phyloP scores from a whole-genome alignment of 2,888 invertebrate genomes.

The Himalopsyche japonica region DNA sequence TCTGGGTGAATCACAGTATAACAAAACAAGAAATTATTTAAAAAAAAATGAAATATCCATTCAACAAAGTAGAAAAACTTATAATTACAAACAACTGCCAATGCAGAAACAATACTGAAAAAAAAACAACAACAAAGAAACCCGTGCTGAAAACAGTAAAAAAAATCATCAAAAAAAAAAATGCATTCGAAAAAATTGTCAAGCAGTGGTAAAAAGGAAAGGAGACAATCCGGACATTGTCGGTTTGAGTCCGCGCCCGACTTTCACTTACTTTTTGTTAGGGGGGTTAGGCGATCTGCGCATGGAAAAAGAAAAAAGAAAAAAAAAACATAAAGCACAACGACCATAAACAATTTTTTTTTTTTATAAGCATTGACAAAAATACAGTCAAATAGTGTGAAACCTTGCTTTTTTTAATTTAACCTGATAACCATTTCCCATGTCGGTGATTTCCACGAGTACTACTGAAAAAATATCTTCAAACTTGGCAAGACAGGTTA shows the following conservation, averaged over 20 bases:
- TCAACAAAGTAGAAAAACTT: neutral
- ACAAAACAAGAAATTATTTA: neutral
- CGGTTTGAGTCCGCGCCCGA: slow-evolving; percentile 1
- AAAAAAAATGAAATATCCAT: neutral
- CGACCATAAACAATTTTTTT: neutral
- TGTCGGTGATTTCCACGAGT: too few relatives aligned
- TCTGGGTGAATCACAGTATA: neutral
- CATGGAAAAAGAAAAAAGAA: slow-evolving; percentile 32
- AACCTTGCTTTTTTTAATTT: neutral
- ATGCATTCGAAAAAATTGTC: slow-evolving; percentile 6
- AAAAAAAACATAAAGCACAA: slow-evolving; percentile 11
- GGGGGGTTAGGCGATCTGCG: slow-evolving; percentile 38
- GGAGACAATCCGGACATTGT: slow-evolving; percentile 2
- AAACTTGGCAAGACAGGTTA: too few relatives aligned
- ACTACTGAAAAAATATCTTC: too few relatives aligned
- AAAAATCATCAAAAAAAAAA: neutral
- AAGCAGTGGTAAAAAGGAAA: slow-evolving; percentile 5
- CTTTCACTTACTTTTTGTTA: slow-evolving; percentile 40
- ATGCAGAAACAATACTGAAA: neutral
- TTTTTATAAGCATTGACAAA: neutral
- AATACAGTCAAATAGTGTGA: neutral
- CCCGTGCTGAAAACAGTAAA: neutral
- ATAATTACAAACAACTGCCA: neutral
- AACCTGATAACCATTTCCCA: too few relatives aligned
- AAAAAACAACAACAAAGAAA: neutral